Evolutionary conservation across 1,140 invertebrate species (phyloP).

Genomic region (Batillaria attramentaria): DNA sequence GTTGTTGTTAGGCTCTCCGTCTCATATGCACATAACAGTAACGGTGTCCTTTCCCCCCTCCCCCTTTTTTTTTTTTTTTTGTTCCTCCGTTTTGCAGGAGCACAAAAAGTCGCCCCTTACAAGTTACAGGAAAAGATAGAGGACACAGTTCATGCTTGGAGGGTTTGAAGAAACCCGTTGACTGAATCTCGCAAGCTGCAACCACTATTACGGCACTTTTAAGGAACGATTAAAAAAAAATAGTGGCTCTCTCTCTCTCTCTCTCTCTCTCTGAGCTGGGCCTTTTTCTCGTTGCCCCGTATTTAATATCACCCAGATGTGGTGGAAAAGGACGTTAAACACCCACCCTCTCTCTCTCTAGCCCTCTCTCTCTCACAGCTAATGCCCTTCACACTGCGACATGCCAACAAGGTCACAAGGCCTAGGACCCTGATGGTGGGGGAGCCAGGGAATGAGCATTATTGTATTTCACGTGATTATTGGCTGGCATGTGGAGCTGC

Average conservation of each 20-base stretch:
- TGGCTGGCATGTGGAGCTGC: not conserved
- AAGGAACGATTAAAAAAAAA: too few species aligned
- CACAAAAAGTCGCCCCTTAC: too few species aligned
- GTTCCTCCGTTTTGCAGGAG: too few species aligned
- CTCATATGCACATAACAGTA: not conserved
- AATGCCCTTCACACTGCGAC: too few species aligned
- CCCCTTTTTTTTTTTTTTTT: not conserved
- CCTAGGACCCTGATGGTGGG: not conserved
- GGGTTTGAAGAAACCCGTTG: too few species aligned
- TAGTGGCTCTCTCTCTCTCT: constrained; percentile 3
- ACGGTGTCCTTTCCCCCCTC: not conserved
- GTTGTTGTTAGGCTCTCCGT: not conserved
- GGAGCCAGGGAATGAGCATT: not conserved
- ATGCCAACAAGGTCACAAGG: not conserved
- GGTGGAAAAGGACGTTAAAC: too few species aligned
- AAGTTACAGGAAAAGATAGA: too few species aligned
- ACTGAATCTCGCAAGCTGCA: too few species aligned
- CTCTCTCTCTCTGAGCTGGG: not conserved
- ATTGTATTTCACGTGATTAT: constrained; percentile 15
- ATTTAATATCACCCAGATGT: not conserved
- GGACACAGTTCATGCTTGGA: too few species aligned
- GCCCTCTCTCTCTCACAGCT: too few species aligned
- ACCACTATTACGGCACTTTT: too few species aligned
- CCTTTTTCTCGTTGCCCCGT: not conserved
- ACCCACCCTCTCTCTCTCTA: too few species aligned